Conservation (phyloP, 2,797 vertebrate genomes). For the Acrossocheilus fasciatus region DNA sequence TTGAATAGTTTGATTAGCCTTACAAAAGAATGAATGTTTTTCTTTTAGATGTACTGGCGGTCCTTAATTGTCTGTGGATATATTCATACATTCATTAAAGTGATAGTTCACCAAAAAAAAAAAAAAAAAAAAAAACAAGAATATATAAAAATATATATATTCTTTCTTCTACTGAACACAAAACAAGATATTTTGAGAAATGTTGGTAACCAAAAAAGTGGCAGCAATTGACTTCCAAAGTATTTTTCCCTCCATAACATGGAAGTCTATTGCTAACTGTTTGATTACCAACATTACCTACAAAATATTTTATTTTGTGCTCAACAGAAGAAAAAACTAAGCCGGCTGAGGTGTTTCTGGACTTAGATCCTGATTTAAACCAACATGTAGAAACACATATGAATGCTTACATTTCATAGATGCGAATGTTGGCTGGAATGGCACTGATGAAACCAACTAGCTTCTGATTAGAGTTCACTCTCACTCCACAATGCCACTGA, state of each 20-base stretch:
- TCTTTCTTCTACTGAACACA: background rate
- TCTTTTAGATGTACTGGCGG: background rate
- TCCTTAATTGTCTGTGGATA: background rate
- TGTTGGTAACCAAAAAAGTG: background rate
- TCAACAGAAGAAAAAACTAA: background rate
- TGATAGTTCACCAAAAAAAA: background rate
- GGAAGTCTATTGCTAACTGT: background rate
- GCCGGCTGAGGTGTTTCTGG: background rate
- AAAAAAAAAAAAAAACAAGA: background rate
- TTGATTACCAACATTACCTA: background rate
- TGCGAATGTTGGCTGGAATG: constrained; percentile 92
- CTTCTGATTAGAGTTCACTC: constrained; percentile 96
- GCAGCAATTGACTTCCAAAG: background rate
- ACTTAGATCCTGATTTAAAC: background rate
- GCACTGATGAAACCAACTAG: constrained; percentile 98
- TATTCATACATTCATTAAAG: background rate
- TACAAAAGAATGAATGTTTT: background rate
- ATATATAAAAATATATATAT: background rate
- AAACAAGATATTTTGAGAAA: background rate
- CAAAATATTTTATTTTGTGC: background rate
- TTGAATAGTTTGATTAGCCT: background rate
- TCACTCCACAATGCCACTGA: constrained; percentile 98
- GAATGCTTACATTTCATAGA: constrained; percentile 87
- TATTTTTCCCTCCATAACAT: background rate
- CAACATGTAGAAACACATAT: background rate